Evolutionary conservation across 2,888 invertebrate species (phyloP), one percentile per base, ranked within the genome.

Genomic region (Gnatocerus cornutus): DNA sequence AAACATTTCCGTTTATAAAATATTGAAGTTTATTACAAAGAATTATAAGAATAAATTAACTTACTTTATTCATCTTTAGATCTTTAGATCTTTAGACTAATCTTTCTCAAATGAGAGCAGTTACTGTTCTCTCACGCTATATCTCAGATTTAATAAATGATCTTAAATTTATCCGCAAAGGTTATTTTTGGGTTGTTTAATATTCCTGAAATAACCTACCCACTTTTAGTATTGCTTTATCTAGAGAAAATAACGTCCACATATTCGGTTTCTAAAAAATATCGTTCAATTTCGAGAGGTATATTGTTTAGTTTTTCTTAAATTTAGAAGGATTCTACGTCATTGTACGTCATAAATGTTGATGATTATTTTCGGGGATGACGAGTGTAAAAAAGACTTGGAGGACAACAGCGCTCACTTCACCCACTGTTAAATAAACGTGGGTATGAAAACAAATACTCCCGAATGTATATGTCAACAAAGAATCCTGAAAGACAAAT

Each of bases 131-230:
- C 4, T 21, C 1, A 21, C 21, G 21, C 2, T 21, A 21, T 21
- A n/a, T 21, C 4, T 21, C 21, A 21, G 1, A 21, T 21, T 4
- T 21, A 21, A 21, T 21, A 50, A 39, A 12, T 37, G 55, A 55
- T 39, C 37, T 55, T 55, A 55, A 55, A 55, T 39, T 55, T 55
- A 37, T 55, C 33, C 16, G 9, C 12, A 10, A 10, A 21, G 8
- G 10, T 43, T 58, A 58, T 59, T 59, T 45, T 59, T 29, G 59
- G 59, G 9, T n/a, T 56, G 56, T 12, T 39, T 29, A 52, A 50
- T 29, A 13, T 21, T 21, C 21, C 21, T 4, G 21, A 21, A 21
- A 21, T 21, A 21, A 21, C 21, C 21, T 21, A 21, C 21, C 21
- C 21, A 21, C 21, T 21, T 21, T 21, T 46, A 16, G n/a, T 46